Evolutionary conservation across 2,797 vertebrate genomes (phyloP), one percentile per base, ranked within the genome.

Genomic region (Malacoctenus gilli): DNA sequence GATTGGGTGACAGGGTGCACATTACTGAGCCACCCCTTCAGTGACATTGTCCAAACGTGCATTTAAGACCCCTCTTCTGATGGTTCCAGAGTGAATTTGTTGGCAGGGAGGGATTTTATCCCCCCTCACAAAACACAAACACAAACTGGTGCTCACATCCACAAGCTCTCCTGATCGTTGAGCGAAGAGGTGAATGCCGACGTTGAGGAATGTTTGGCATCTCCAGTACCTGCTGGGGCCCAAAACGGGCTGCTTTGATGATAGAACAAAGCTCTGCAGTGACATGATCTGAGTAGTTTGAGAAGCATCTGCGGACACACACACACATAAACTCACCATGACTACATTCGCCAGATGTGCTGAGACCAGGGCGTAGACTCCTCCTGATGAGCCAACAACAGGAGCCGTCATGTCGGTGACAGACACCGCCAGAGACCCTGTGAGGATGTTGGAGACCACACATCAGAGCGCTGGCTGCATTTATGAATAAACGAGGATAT

Each of bases 261-360:
- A 48, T 64, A 52, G 25, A 31, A 31, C 39, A 40, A 21, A 15
- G 64, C 48, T 53, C 38, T 73, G 48, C 9, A 40, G 49, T 49
- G 63, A 77, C 41, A 44, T 60, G 63, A n/a, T n/a, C n/a, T n/a
- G n/a, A n/a, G n/a, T n/a, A n/a, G n/a, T n/a, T n/a, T n/a, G n/a
- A n/a, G n/a, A n/a, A n/a, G n/a, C n/a, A n/a, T n/a, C n/a, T n/a
- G 28, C 31, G 28, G 12, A 37, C 13, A 34, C 13, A 46, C n/a
- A 68, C 31, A 52, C 32, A 57, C 4, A 38, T 18, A 49, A n/a
- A 66, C 85, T 92, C 90, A 99, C 97, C 96, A 99, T 99, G 48
- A 98, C 97, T 18, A 98, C 94, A 59, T 98, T 99, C 79, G 96
- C 96, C 75, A 99, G 89, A 84, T 99, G 97, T 57, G 97, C 97